Conservation (phyloP, 2,113 vertebrate genomes). For the Nesogale talazaci region DNA sequence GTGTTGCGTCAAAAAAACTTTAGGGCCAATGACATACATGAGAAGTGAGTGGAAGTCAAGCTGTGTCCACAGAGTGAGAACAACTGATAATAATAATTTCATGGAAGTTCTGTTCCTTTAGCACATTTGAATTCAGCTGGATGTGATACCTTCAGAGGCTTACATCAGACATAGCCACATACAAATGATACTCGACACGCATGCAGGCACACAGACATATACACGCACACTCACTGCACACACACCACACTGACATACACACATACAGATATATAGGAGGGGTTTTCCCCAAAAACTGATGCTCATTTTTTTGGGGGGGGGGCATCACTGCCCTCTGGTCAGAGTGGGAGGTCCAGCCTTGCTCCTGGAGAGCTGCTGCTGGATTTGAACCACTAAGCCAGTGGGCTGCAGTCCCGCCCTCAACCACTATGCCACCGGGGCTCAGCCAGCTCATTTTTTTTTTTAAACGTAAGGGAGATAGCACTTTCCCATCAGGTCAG, state of each 20-base stretch:
- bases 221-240: background rate
- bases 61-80: slow-evolving; percentile 12
- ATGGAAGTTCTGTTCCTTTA: background rate
- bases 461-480: no score
- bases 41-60: slow-evolving; percentile 3
- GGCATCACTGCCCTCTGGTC: no score
- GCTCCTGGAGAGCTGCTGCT: no score
- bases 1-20: background rate
- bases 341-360: no score
- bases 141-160: background rate
- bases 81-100: background rate
- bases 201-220: background rate
- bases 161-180: background rate
- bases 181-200: background rate
- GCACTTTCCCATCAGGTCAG: no score
- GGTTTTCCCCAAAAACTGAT: no score
- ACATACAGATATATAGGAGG: background rate
- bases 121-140: background rate
- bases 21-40: background rate
- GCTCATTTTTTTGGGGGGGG: no score
- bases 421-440: no score
- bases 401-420: no score
- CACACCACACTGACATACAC: background rate
- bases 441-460: no score
- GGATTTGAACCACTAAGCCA: no score